Evolutionary conservation across 2,888 invertebrate species (phyloP), one percentile per base, ranked within the genome.

Genomic region (Ophioninae sp.): DNA sequence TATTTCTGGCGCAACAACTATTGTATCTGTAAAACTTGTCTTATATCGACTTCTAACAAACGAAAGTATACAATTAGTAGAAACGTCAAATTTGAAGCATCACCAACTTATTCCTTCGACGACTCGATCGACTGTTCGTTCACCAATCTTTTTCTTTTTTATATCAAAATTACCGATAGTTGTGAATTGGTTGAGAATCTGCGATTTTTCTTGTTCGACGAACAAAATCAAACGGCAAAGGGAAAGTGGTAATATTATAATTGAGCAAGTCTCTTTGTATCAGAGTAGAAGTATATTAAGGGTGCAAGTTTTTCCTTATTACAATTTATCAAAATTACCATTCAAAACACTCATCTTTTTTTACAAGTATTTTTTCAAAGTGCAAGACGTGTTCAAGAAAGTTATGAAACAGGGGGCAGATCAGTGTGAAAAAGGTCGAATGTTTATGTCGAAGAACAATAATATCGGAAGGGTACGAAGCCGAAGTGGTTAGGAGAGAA

Each of bases 31-130:
- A 82, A 75, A 68, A 70, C 70, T 77, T 41, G 57, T 82, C 57
- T 67, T 79, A 77, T 82, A 80, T 78, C 75, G 30, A 30, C 30
- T 30, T 30, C 3, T 67, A 76, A 79, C 69, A 75, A 76, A 70
- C 57, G 5, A 79, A 80, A 76, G 83, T 83, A 83, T 83, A 80
- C 79, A 83, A 83, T 37, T 76, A 80, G 72, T 73, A 75, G 76
- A 73, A 80, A 76, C 20, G 21, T 30, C 61, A 56, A 23, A 70
- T 37, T 83, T 41, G 21, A 37, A 70, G n/a, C 23, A 50, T 50
- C 6, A 61, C 39, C 20, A 70, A n/a, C 10, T 30, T 39, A 17
- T 41, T 23, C 50, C 62, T 72, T 59, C 44, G 80, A 69, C 17
- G 56, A 74, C 62, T 70, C 10, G 17, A 67, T 65, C 75, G 10